These are phyloP conservation scores for Hydrophis major DNA, from an alignment of 2,797 vertebrate species.

Conservation along the genomic window DNA sequence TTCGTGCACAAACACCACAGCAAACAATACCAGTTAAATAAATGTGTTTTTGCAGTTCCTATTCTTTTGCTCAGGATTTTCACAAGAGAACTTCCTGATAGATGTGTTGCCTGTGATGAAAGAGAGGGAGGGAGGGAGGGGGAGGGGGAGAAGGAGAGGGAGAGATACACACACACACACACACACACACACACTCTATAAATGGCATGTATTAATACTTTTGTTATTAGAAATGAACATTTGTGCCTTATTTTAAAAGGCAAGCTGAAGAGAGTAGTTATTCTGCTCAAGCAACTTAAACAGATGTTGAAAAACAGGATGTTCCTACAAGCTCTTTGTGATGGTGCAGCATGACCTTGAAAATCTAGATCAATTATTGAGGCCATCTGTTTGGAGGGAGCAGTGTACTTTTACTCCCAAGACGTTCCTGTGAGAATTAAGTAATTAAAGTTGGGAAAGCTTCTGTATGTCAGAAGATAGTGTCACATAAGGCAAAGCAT, in stretches of 20 bases:
- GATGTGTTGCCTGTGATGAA: constrained; percentile 39
- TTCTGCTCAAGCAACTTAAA: constrained; percentile 20
- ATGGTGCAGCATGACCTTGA: constrained; percentile 13
- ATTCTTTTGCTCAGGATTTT: neutral
- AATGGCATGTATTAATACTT: constrained; percentile 46
- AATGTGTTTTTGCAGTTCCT: neutral
- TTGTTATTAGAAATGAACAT: constrained; percentile 37
- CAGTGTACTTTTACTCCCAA: neutral
- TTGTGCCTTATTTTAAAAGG: constrained; percentile 33
- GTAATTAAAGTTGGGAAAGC: constrained; percentile 11
- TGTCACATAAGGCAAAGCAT: neutral
- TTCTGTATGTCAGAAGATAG: constrained; percentile 7
- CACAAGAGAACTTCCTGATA: neutral
- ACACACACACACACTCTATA: constrained; percentile 27
- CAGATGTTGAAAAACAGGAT: neutral
- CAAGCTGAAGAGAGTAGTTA: constrained; percentile 30
- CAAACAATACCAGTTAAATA: neutral
- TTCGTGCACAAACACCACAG: neutral
- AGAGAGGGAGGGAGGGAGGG: neutral
- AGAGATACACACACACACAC: fast-evolving
- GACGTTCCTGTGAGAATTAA: neutral
- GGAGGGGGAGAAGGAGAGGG: too few relatives aligned
- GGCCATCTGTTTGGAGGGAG: constrained; percentile 3
- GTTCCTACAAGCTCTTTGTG: constrained; percentile 9
- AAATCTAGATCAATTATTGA: constrained; percentile 28